Base-by-base conservation (phyloP, 2,113 vertebrate genomes). In the Entomyzon cyanotis region DNA sequence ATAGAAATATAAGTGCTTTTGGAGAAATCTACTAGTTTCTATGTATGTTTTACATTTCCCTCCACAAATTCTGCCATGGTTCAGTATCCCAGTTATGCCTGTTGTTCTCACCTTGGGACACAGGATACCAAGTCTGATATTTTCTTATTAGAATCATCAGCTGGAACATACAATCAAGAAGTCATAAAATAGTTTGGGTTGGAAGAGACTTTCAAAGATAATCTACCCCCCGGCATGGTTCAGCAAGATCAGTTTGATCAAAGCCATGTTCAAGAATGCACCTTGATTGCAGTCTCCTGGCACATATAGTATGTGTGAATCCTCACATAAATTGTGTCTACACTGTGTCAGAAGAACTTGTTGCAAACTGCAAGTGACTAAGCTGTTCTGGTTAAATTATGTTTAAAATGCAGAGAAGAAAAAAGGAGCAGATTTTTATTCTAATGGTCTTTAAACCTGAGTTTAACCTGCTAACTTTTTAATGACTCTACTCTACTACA, bases 141-240 rank as follows among this genome's bases (percentile, higher is more conserved):
- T 67, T 23, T 37, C 55, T 58, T n/a, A n/a, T 44, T 39, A 49
- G 39, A 62, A 77, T 33, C 14, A 53, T 68, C 55, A 77, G 9
- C 35, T 77, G 33, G 21, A 78, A 62, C 10, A 69, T 0, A 33
- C 33, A 60, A 52, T 39, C 42, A 65, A 10, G 44, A 65, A 70
- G 23, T 35, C 42, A 73, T 33, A 39, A 30, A 67, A 74, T 12
- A 69, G 2, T 52, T 78, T 44, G 3, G 5, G 13, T 44, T 75
- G 56, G 31, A 84, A 92, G 3, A 14, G 35, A 65, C 22, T 18
- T 71, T 69, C 11, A 73, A 20, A 64, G 30, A 33, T 33, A 16
- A 35, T 30, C 25, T 42, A 47, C 0, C 0, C 19, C 9, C 27
- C 35, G 3, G 28, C 44, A 60, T 25, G 2, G 7, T 31, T 59